phyloP scores from a whole-genome alignment of 2,888 invertebrate species.

The Microctonus hyperodae region DNA sequence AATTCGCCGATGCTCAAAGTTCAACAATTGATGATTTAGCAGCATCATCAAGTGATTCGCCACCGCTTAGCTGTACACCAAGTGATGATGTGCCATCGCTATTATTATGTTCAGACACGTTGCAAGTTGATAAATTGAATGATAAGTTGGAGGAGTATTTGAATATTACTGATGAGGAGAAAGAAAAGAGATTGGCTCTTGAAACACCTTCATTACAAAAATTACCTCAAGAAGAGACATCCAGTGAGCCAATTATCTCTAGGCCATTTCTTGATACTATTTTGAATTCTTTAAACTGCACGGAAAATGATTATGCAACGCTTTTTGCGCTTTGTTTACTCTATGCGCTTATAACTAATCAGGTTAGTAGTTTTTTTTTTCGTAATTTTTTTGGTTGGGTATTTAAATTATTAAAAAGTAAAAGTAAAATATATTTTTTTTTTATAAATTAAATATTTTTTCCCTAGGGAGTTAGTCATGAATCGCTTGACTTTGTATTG shows the following conservation, averaged over 20 bases:
- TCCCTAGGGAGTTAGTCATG: slow-evolving; percentile 79
- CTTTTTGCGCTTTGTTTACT: slow-evolving; percentile 90
- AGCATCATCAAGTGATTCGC: slow-evolving; percentile 14
- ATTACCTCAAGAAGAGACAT: slow-evolving; percentile 60
- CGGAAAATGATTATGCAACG: slow-evolving; percentile 93
- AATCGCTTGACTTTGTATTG: slow-evolving; percentile 80
- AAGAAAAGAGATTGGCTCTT: slow-evolving; percentile 70
- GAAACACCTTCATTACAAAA: slow-evolving; percentile 47
- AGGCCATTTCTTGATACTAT: slow-evolving; percentile 91
- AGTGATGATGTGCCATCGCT: slow-evolving; percentile 16
- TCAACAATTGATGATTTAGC: slow-evolving; percentile 33
- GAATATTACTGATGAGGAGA: slow-evolving; percentile 94
- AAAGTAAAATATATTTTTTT: slow-evolving; percentile 7
- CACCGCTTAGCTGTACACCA: slow-evolving; percentile 4
- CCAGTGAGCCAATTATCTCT: slow-evolving; percentile 52
- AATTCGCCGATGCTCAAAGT: slow-evolving; percentile 39
- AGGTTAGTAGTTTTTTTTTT: slow-evolving; percentile 69
- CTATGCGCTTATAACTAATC: slow-evolving; percentile 92
- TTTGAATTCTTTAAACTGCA: slow-evolving; percentile 84
- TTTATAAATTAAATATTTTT: slow-evolving; percentile 33
- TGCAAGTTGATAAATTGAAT: neutral
- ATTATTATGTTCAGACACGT: slow-evolving; percentile 16
- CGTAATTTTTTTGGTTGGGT: slow-evolving; percentile 17
- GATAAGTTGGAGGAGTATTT: slow-evolving; percentile 63
- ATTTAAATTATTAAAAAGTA: neutral